Percentiles rank a stretch among this genome's conserved stretches.
These are phyloP conservation scores for Pomacea canaliculata DNA, from an alignment of 2,888 invertebrate genomes.

Conservation along the genomic window DNA sequence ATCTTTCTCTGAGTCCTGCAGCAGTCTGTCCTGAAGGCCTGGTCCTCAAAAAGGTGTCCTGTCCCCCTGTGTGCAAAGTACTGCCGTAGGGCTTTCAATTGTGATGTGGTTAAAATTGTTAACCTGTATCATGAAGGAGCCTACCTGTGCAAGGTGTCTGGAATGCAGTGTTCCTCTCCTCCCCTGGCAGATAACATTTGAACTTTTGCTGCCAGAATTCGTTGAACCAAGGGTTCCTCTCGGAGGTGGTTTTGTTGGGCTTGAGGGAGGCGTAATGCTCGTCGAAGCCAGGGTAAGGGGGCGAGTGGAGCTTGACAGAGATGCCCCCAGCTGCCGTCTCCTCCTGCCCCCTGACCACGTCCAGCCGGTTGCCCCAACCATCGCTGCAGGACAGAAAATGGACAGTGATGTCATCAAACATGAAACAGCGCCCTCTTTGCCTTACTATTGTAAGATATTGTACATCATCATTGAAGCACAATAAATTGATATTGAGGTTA, in stretches of 20 bases:
- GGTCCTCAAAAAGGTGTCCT: no score
- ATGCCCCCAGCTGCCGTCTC: constrained; percentile 79
- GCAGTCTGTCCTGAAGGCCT: no score
- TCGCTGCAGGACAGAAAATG: constrained; percentile 73
- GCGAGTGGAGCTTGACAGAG: constrained; percentile 82
- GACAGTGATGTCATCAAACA: no score
- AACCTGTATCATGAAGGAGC: neutral
- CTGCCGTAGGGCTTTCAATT: no score
- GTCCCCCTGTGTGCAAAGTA: no score
- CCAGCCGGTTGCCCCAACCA: constrained; percentile 82
- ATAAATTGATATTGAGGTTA: neutral
- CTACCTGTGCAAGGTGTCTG: constrained; percentile 54
- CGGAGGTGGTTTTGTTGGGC: constrained; percentile 75
- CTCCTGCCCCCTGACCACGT: constrained; percentile 77
- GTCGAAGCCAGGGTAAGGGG: constrained; percentile 73
- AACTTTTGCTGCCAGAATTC: constrained; percentile 85
- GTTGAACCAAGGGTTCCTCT: constrained; percentile 80
- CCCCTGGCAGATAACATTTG: constrained; percentile 72
- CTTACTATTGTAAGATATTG: neutral
- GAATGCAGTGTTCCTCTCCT: constrained; percentile 30
- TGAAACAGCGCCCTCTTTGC: no score
- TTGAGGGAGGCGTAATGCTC: constrained; percentile 77
- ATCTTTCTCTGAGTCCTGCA: no score
- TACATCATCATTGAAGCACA: constrained; percentile 75
- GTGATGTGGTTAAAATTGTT: no score